A percentile compares a stretch with the other conserved stretches of the same genome.
phyloP scores from a whole-genome alignment of 2,797 vertebrate species.

The Setipinna tenuifilis region DNA sequence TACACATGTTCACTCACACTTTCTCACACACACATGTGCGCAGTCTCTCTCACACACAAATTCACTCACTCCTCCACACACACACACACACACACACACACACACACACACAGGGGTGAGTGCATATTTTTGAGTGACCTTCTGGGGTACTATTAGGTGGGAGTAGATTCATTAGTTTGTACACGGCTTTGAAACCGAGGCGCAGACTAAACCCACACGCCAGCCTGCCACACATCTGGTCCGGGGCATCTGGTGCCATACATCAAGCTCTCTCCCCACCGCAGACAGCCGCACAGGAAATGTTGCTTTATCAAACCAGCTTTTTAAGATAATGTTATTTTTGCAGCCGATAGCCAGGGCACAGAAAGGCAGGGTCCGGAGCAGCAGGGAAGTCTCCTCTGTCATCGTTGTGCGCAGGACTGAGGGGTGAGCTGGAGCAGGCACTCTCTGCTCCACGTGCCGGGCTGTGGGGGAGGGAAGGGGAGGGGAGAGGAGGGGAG shows the following conservation, averaged over 20 bases:
- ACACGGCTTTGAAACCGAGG: conserved; percentile 64
- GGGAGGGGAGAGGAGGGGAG: background rate
- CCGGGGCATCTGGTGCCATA: conserved; percentile 78
- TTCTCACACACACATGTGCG: background rate
- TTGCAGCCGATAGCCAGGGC: conserved; percentile 45
- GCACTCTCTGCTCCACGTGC: background rate
- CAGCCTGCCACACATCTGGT: conserved; percentile 77
- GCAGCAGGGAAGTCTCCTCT: background rate
- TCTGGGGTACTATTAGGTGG: conserved; percentile 62
- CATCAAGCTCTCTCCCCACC: conserved; percentile 70
- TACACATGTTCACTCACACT: too few species aligned
- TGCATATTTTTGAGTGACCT: conserved; percentile 62
- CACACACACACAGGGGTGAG: conserved; percentile 34
- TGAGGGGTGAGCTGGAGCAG: conserved; percentile 15
- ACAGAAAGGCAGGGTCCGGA: background rate
- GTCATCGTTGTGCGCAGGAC: background rate
- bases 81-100: conserved; percentile 51
- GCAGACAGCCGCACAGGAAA: conserved; percentile 62
- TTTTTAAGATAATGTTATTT: conserved; percentile 77
- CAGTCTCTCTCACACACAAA: too few species aligned
- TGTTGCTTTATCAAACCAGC: conserved; percentile 67
- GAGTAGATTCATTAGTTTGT: conserved; percentile 73
- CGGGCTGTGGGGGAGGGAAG: background rate
- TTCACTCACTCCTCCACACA: conserved; percentile 49
- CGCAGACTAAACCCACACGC: conserved; percentile 67